Evolutionary conservation across 2,888 invertebrate species (phyloP).

Genomic region (Pyrrhopygopsis socrates): DNA sequence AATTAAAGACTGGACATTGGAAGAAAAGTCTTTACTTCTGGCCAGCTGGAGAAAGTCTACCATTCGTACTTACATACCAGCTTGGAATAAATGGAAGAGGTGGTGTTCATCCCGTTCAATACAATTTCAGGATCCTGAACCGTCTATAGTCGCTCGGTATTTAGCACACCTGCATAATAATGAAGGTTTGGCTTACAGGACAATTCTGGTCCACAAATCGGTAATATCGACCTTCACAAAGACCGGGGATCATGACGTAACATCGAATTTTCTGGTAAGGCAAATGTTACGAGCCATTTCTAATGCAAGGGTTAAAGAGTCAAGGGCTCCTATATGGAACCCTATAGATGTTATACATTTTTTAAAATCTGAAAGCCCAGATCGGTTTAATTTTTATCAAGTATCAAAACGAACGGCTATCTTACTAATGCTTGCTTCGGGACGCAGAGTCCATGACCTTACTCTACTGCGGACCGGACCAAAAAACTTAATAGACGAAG

Average conservation of each 20-base stretch:
- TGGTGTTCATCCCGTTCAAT: conserved; percentile 43
- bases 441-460: conserved; percentile 43
- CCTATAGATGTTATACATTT: conserved; percentile 27
- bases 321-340: conserved; percentile 59
- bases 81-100: conserved; percentile 53
- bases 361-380: background rate
- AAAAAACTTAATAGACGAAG: background rate
- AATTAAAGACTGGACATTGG: conserved; percentile 70
- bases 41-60: conserved; percentile 59
- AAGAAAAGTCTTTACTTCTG: conserved; percentile 45
- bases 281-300: conserved; percentile 61
- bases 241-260: conserved; percentile 23
- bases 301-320: background rate
- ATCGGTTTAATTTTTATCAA: conserved; percentile 26
- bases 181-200: conserved; percentile 46
- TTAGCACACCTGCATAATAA: conserved; percentile 61
- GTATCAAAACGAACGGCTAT: conserved; percentile 28
- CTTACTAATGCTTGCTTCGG: conserved; percentile 24
- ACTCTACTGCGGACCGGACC: conserved; percentile 25
- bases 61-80: conserved; percentile 62
- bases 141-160: conserved; percentile 60
- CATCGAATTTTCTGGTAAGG: conserved; percentile 55
- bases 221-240: conserved; percentile 56
- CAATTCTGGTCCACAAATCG: conserved; percentile 59
- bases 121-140: conserved; percentile 38